phyloP scores from a whole-genome alignment of 2,797 vertebrate species.

The Galagoides demidoff region DNA sequence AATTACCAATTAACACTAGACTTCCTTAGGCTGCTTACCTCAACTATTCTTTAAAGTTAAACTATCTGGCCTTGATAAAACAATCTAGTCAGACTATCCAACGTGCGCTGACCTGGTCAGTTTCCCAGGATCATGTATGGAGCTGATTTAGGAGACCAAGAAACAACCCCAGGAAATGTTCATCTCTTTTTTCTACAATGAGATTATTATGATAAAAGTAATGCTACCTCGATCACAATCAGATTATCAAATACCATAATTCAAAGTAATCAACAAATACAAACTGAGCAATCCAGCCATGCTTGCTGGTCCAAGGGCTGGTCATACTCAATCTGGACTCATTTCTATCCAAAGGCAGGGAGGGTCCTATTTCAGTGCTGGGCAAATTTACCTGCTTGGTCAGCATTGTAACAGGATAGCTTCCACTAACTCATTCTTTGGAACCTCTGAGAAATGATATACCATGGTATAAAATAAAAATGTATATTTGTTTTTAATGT shows the following conservation, averaged over 20 bases:
- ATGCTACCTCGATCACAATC: neutral
- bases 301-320: neutral
- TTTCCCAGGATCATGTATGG: neutral
- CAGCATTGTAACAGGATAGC: neutral
- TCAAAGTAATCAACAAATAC: neutral
- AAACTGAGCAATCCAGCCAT: neutral
- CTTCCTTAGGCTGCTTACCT: neutral
- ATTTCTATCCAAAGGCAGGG: neutral
- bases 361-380: neutral
- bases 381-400: neutral
- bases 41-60: neutral
- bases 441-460: neutral
- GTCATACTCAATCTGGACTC: too few relatives aligned
- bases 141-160: neutral
- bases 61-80: neutral
- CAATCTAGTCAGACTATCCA: neutral
- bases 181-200: neutral
- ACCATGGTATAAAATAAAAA: neutral
- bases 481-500: neutral
- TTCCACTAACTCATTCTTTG: neutral
- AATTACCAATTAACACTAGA: neutral
- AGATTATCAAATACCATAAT: neutral
- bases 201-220: neutral
- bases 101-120: neutral
- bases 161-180: neutral